Evolutionary conservation across 2,797 vertebrate species (phyloP), one percentile per base, ranked within the genome.

Genomic region (Cossypha niveicapilla): DNA sequence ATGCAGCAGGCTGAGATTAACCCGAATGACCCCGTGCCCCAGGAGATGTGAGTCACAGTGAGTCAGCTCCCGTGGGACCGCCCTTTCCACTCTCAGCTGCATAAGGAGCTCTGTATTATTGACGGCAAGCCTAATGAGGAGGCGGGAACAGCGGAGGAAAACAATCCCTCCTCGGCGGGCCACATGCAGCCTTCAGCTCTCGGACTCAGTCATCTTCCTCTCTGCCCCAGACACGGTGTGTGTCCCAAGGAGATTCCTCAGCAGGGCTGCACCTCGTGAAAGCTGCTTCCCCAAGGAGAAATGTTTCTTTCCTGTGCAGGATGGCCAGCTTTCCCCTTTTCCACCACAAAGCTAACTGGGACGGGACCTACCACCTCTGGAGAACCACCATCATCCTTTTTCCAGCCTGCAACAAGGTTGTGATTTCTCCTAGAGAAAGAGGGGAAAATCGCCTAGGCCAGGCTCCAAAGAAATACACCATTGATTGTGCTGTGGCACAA

Each of bases 21-120:
- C 66, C 73, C 37, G 15, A 56, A 30, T 18, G 77, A 73, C 83
- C 70, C 60, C 3, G 1, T 15, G 67, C 35, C 77, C 41, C 66
- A 45, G 79, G 73, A 94, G 86, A 86, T 0, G 2, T 66, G 93
- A 93, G 60, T 90, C 88, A 86, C 58, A 82, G 60, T 73, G 78
- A 95, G 79, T 88, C 94, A 94, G 91, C 76, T 81, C 62, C 47
- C 28, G 4, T 13, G 56, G 6, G 23, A 44, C 41, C 0, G 1
- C 56, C 80, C 56, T 86, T 73, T 78, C 77, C 5, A 3, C 80
- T 76, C 88, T 45, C 58, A 17, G 78, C 82, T 66, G 79, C 79
- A 63, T 50, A 22, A 85, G 62, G 17, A 66, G 11, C 16, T 4
- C 68, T 72, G 32, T 83, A 23, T 86, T 82, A 80, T 68, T 82